phyloP scores from a whole-genome alignment of 2,888 invertebrate genomes.

The Agrypnus murinus region DNA sequence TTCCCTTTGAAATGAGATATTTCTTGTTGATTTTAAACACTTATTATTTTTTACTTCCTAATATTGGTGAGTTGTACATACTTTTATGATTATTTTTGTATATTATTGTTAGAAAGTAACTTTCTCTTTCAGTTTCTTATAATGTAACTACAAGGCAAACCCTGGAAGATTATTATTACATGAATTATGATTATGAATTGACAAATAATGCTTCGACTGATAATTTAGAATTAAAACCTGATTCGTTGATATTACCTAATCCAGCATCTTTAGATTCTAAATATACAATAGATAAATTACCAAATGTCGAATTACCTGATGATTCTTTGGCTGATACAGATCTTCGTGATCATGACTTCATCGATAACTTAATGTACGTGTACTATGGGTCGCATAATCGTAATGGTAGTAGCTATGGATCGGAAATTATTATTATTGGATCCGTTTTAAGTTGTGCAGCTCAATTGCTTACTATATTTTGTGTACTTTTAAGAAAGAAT shows the following conservation, averaged over 20 bases:
- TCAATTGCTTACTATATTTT: constrained; percentile 72
- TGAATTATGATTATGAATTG: constrained; percentile 69
- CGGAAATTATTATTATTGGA: constrained; percentile 72
- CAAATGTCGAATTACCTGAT: constrained; percentile 76
- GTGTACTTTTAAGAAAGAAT: constrained; percentile 68
- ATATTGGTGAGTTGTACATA: constrained; percentile 27
- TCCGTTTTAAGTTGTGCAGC: constrained; percentile 73
- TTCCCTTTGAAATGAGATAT: constrained; percentile 34
- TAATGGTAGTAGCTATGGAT: constrained; percentile 74
- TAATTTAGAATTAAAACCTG: constrained; percentile 61
- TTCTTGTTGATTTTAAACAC: constrained; percentile 36
- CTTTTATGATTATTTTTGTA: too few species aligned
- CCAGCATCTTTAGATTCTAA: constrained; percentile 65
- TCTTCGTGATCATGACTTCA: constrained; percentile 80
- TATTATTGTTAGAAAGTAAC: too few species aligned
- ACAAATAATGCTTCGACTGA: constrained; percentile 61
- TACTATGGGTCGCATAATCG: constrained; percentile 77
- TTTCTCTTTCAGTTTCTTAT: constrained; percentile 50
- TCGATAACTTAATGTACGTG: constrained; percentile 83
- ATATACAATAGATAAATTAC: constrained; percentile 70
- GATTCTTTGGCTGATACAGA: constrained; percentile 79
- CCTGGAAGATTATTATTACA: constrained; percentile 67
- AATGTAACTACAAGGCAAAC: constrained; percentile 60
- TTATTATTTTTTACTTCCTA: constrained; percentile 28
- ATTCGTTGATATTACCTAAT: constrained; percentile 68